Evolutionary conservation across 2,888 invertebrate genomes (phyloP).

Genomic region (Melieria omissa): DNA sequence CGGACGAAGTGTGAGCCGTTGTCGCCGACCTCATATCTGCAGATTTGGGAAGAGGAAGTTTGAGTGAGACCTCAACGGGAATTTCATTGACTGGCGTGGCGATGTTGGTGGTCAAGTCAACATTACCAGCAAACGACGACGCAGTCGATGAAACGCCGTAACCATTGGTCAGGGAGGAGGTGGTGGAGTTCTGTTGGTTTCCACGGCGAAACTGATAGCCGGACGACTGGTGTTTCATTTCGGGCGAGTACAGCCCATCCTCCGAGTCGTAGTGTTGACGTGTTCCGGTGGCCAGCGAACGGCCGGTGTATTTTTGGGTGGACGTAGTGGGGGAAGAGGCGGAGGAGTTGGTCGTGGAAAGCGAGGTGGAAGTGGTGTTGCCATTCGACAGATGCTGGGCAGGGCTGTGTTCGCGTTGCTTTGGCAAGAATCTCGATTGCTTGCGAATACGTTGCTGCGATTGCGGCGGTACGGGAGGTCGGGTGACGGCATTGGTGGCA

Average conservation of each 20-base stretch:
- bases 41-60: conserved; percentile 52
- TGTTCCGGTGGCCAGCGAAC: neutral
- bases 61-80: conserved; percentile 57
- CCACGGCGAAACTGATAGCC: conserved; percentile 7
- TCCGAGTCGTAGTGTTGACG: conserved; percentile 43
- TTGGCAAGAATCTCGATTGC: conserved; percentile 52
- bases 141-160: conserved; percentile 38
- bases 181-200: conserved; percentile 7
- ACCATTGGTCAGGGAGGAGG: conserved; percentile 29
- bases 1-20: conserved; percentile 20
- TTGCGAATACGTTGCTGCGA: conserved; percentile 57
- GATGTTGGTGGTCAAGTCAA: neutral
- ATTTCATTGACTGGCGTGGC: conserved; percentile 41
- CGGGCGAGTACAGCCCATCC: conserved; percentile 41
- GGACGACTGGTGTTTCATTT: conserved; percentile 8
- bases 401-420: conserved; percentile 51
- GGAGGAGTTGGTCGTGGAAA: neutral
- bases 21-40: conserved; percentile 43
- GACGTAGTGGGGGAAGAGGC: conserved; percentile 1
- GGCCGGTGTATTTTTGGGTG: conserved; percentile 5
- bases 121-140: conserved; percentile 29
- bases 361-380: neutral
- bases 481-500: conserved; percentile 42
- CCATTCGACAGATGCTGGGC: conserved; percentile 6
- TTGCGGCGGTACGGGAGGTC: conserved; percentile 61